These are phyloP conservation scores for Nannobrachium achirus DNA, from an alignment of 2,113 vertebrate species.

Conservation along the genomic window DNA sequence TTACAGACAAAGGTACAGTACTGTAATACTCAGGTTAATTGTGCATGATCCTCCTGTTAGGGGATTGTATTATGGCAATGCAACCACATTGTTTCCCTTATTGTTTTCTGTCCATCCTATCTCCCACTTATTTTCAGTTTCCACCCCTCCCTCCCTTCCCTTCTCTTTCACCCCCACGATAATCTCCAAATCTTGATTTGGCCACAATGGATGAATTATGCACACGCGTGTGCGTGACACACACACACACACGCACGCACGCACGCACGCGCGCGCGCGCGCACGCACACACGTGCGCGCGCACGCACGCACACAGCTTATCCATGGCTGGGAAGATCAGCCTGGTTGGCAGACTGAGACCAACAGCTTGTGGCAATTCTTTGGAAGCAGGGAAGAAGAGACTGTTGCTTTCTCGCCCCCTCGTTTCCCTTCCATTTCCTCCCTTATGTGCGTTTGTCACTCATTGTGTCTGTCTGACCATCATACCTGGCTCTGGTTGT, in stretches of 20 bases:
- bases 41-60: constrained; percentile 25
- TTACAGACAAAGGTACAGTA: constrained; percentile 25
- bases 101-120: neutral
- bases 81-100: neutral
- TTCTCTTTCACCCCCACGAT: constrained; percentile 9
- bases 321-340: constrained; percentile 61
- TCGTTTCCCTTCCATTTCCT: constrained; percentile 49
- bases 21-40: constrained; percentile 38
- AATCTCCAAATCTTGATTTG: constrained; percentile 63
- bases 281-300: constrained; percentile 20
- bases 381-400: constrained; percentile 59
- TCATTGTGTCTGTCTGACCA: constrained; percentile 48
- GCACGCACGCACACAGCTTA: constrained; percentile 35
- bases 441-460: constrained; percentile 50
- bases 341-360: constrained; percentile 63
- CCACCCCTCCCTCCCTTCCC: neutral
- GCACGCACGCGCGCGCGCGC: constrained; percentile 3
- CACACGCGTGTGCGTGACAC: neutral
- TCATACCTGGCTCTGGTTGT: constrained; percentile 33
- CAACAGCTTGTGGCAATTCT: constrained; percentile 74
- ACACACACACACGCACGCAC: neutral
- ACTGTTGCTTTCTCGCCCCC: constrained; percentile 53
- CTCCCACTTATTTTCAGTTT: neutral
- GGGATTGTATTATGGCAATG: constrained; percentile 3
- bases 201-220: constrained; percentile 58